Evolutionary conservation across 2,888 invertebrate genomes (phyloP), one percentile per base, ranked within the genome.

Genomic region (Athetis lepigone): DNA sequence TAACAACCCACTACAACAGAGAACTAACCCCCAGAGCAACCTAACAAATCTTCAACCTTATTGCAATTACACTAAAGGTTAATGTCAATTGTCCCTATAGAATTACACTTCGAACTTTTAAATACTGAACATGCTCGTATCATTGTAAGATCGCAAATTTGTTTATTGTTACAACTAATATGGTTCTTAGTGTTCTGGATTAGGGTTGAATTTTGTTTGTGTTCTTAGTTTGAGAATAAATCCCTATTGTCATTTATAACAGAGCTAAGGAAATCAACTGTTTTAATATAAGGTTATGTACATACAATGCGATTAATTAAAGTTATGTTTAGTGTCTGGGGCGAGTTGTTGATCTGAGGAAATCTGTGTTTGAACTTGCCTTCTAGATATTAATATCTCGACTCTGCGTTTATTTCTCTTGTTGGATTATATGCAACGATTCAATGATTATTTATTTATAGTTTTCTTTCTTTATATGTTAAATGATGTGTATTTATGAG

Each of bases 281-380:
- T 88, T 88, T 78, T 87, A 87, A 87, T 87, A 85, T 88, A 86
- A 85, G 84, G 81, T 79, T 84, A 85, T 82, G 79, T 87, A 83
- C 80, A 84, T 81, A 85, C 83, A 82, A 85, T 85, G 82, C 82
- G 82, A 88, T 90, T 87, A 88, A 89, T 88, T 88, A 85, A 84
- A 83, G 75, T 80, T 80, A 76, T 81, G 77, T 81, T 77, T 76
- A 71, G 72, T 76, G 74, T 75, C 74, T 64, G 69, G 66, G 63
- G 42, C 58, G 47, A 47, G 51, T 59, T 63, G 70, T 67, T 67
- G 70, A 73, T 76, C 60, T 73, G 74, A 73, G 76, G 55, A 72
- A 75, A 77, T 74, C 68, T 63, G 65, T 69, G 50, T 63, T 61
- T 57, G 46, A 60, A 59, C 62, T 67, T 58, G 64, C 71, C 68